Conservation (phyloP, 1,140 invertebrate species). For the Aporrectodea caliginosa region DNA sequence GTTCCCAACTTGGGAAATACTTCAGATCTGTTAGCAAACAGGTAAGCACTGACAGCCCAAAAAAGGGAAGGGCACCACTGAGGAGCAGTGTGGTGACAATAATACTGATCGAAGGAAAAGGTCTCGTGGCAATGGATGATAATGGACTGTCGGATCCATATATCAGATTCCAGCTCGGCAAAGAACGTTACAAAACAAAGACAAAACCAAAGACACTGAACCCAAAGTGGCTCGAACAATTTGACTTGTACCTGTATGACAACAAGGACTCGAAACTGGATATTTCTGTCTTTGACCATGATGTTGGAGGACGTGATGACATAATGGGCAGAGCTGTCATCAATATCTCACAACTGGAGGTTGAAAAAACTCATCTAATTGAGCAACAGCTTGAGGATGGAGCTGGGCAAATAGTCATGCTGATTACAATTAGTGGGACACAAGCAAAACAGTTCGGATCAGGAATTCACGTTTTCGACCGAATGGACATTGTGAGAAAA, state of each 20-base stretch:
- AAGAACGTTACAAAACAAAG: slow-evolving; percentile 97
- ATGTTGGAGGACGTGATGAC: slow-evolving; percentile 76
- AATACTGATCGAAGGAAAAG: slow-evolving; percentile 88
- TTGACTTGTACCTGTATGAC: slow-evolving; percentile 92
- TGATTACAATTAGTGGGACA: not conserved
- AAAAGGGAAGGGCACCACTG: slow-evolving; percentile 51
- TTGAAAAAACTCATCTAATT: not conserved
- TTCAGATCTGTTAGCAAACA: not conserved
- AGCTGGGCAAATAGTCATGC: not conserved
- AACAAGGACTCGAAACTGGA: slow-evolving; percentile 80
- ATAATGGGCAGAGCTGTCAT: slow-evolving; percentile 61
- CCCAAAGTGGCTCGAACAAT: slow-evolving; percentile 90
- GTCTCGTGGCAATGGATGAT: slow-evolving; percentile 78
- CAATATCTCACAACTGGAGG: not conserved
- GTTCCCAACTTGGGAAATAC: not conserved
- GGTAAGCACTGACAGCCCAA: not conserved
- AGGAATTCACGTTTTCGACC: not conserved
- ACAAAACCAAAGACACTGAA: slow-evolving; percentile 67
- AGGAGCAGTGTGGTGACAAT: slow-evolving; percentile 80
- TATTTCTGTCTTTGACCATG: slow-evolving; percentile 84
- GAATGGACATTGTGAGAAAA: not conserved
- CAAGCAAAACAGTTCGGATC: not conserved
- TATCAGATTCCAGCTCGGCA: slow-evolving; percentile 94
- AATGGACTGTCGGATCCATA: slow-evolving; percentile 91
- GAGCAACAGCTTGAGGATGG: not conserved